Conservation (phyloP, 1,140 invertebrate genomes). For the Scaptomyza pallida region DNA sequence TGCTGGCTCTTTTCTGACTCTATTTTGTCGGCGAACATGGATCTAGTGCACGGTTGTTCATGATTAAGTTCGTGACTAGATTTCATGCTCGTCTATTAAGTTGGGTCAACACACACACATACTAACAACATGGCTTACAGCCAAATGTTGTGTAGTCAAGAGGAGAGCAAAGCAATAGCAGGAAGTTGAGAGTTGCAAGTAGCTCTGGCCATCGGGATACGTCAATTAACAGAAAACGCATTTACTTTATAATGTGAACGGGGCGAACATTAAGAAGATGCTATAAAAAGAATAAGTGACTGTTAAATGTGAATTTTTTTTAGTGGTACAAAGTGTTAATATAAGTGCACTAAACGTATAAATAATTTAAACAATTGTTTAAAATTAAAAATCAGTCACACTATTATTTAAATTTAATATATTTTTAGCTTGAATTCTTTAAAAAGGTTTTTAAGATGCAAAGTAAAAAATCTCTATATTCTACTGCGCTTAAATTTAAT, state of each 20-base stretch:
- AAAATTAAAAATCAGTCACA: too few relatives aligned
- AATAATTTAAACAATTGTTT: too few relatives aligned
- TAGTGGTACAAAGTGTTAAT: too few relatives aligned
- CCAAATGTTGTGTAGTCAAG: slow-evolving; percentile 22
- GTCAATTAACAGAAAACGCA: slow-evolving; percentile 19
- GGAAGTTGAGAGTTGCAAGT: slow-evolving; percentile 2
- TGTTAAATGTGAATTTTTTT: slow-evolving; percentile 2
- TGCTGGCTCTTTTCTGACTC: slow-evolving; percentile 75
- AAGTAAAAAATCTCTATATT: too few relatives aligned
- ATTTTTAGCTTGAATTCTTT: too few relatives aligned
- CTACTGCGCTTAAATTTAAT: too few relatives aligned
- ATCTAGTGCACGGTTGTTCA: slow-evolving; percentile 84
- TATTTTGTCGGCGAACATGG: slow-evolving; percentile 84
- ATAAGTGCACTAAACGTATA: too few relatives aligned
- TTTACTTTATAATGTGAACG: slow-evolving; percentile 10
- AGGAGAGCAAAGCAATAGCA: slow-evolving; percentile 32
- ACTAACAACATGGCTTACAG: slow-evolving; percentile 10
- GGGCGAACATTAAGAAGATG: too few relatives aligned
- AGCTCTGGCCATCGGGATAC: slow-evolving; percentile 14
- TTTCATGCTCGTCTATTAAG: slow-evolving; percentile 85
- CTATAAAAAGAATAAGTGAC: too few relatives aligned
- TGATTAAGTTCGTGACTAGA: slow-evolving; percentile 84
- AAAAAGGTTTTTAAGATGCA: too few relatives aligned
- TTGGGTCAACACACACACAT: slow-evolving; percentile 80
- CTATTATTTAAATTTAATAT: too few relatives aligned